A percentile compares a stretch with the other conserved stretches of the same genome.
Evolutionary conservation across 2,888 invertebrate species (phyloP).

Genomic region (Phragmatobia fuliginosa): DNA sequence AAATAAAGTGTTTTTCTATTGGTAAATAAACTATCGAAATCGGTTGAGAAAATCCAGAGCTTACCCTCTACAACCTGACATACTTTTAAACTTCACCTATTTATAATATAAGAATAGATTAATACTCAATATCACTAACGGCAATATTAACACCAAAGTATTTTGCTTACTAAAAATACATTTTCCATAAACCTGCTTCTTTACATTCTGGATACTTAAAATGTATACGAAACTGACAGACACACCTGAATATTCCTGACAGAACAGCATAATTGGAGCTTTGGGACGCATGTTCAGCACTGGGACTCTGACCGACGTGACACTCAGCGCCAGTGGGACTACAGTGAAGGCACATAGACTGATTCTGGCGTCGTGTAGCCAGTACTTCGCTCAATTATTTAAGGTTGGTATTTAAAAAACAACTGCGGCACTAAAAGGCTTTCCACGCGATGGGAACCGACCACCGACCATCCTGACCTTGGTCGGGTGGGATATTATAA

Average conservation of each 20-base stretch:
- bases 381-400: constrained; percentile 95
- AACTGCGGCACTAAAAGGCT: too few species aligned
- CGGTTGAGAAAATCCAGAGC: too few species aligned
- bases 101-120: too few species aligned
- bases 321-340: constrained; percentile 93
- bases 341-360: constrained; percentile 95
- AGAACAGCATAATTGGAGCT: constrained; percentile 92
- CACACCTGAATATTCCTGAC: constrained; percentile 61
- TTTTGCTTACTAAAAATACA: not conserved
- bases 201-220: constrained; percentile 20
- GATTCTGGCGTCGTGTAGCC: constrained; percentile 95
- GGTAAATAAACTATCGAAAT: too few species aligned
- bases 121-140: not conserved
- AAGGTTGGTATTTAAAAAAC: constrained; percentile 83
- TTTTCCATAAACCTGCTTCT: constrained; percentile 30
- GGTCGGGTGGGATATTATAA: too few species aligned
- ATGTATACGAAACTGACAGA: constrained; percentile 4
- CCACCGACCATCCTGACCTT: too few species aligned
- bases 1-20: too few species aligned
- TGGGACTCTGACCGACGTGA: constrained; percentile 94
- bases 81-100: too few species aligned
- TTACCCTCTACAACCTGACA: too few species aligned
- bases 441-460: too few species aligned
- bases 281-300: constrained; percentile 92
- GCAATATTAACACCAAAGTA: not conserved